Evolutionary conservation across 2,888 invertebrate species (phyloP).

Genomic region (Oscheius myriophilus): DNA sequence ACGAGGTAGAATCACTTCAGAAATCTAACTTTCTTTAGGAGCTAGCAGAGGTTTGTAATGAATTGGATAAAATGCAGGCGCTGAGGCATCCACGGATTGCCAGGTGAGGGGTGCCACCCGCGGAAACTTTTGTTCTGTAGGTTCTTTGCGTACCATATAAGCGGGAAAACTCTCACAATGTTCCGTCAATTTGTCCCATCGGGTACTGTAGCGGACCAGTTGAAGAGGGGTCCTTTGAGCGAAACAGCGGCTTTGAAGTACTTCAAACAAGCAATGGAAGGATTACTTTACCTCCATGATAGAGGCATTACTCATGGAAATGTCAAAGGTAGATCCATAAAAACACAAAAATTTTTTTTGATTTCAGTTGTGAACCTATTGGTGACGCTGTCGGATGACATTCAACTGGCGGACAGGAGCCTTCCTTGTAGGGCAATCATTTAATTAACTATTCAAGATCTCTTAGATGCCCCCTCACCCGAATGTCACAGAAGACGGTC

Average conservation of each 20-base stretch:
- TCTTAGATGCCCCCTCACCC: conserved; percentile 30
- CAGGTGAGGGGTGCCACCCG: conserved; percentile 32
- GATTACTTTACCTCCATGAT: conserved; percentile 40
- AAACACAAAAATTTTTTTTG: background rate
- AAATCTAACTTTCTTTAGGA: conserved; percentile 10
- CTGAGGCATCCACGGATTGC: conserved; percentile 38
- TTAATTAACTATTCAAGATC: background rate
- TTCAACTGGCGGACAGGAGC: conserved; percentile 39
- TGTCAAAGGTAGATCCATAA: conserved; percentile 33
- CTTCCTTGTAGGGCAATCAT: conserved; percentile 30
- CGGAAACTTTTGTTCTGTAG: conserved; percentile 1
- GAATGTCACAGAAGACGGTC: conserved; percentile 37
- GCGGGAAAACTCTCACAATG: conserved; percentile 29
- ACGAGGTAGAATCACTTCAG: conserved; percentile 1
- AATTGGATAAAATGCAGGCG: conserved; percentile 33
- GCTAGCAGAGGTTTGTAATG: conserved; percentile 26
- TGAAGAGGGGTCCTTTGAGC: conserved; percentile 33
- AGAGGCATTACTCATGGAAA: conserved; percentile 41
- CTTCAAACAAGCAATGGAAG: conserved; percentile 40
- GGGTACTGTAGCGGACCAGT: conserved; percentile 45
- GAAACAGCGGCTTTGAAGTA: conserved; percentile 35
- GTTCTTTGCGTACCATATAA: conserved; percentile 27
- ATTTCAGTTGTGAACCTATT: conserved; percentile 46
- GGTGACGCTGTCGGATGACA: conserved; percentile 48
- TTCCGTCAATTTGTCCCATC: conserved; percentile 44